Evolutionary conservation across 2,888 invertebrate species (phyloP), one percentile per base, ranked within the genome.

Genomic region (Calephelis perditalis): DNA sequence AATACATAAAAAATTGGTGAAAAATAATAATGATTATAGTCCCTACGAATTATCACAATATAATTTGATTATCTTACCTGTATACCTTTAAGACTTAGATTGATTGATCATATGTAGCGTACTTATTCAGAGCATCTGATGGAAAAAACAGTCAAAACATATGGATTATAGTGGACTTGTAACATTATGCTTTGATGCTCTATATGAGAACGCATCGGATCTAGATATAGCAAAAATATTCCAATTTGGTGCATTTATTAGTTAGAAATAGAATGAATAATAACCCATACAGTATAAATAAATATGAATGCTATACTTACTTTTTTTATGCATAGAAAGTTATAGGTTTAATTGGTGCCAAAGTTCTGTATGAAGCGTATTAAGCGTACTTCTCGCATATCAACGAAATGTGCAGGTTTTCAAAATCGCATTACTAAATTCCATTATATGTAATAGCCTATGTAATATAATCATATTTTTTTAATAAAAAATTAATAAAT

Each of bases 281-380:
- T 7, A 37, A 43, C 60, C 60, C 56, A 61, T 52, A 59, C 47
- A 56, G 49, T 47, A 60, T 40, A 47, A 59, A 60, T 49, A 57
- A 58, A 58, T 62, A 55, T 60, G 52, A 61, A 59, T 60, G 35
- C 12, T 65, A 58, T 36, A 47, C 61, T 57, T 61, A 45, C 58
- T 47, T 58, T 59, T 57, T 61, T 36, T 56, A 59, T 60, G 58
- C 58, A 59, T 63, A 62, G 62, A 57, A 60, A 44, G 55, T 59
- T 57, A 59, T 78, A 79, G 71, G 71, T 73, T 64, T 75, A 74
- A 79, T 80, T 75, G 81, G 86, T 86, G 86, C 86, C 86, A 86
- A 86, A 86, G 84, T 75, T 78, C 70, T 68, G 63, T 75, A 49
- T 54, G 54, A 60, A 61, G 26, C 59, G 47, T 62, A 56, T 57